phyloP scores from a whole-genome alignment of 2,888 invertebrate species.

The Isoperla grammatica region DNA sequence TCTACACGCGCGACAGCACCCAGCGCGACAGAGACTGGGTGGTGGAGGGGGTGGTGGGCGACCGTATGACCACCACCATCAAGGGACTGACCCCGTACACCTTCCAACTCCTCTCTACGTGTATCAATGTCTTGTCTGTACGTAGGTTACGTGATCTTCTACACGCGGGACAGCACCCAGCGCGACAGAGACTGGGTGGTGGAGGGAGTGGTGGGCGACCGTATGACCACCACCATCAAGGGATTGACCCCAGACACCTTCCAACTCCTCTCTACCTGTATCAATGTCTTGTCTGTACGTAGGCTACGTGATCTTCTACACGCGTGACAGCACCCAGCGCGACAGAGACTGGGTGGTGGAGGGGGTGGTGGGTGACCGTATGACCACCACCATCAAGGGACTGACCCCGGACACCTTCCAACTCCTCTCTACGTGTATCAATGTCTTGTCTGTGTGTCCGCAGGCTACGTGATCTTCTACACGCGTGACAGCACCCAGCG shows the following conservation, averaged over 20 bases:
- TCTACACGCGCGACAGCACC: too few relatives aligned
- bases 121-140: too few relatives aligned
- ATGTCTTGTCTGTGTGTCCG: too few relatives aligned
- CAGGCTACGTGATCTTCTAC: slow-evolving; percentile 89
- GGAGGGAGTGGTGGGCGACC: slow-evolving; percentile 77
- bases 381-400: slow-evolving; percentile 69
- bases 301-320: slow-evolving; percentile 92
- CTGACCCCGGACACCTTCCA: slow-evolving; percentile 78
- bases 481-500: slow-evolving; percentile 68
- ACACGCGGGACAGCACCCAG: slow-evolving; percentile 70
- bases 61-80: too few relatives aligned
- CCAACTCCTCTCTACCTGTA: too few relatives aligned
- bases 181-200: slow-evolving; percentile 82
- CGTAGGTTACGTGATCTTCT: slow-evolving; percentile 85
- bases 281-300: too few relatives aligned
- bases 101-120: too few relatives aligned
- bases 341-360: slow-evolving; percentile 86
- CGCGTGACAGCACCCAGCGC: slow-evolving; percentile 64
- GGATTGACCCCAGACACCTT: slow-evolving; percentile 76
- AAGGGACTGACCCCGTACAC: too few relatives aligned
- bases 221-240: slow-evolving; percentile 69
- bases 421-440: too few relatives aligned
- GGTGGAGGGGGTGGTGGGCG: too few relatives aligned
- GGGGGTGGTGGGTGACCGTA: slow-evolving; percentile 75
- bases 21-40: too few relatives aligned